These are phyloP conservation scores for Physella acuta DNA, from an alignment of 1,140 invertebrate species.

Conservation along the genomic window DNA sequence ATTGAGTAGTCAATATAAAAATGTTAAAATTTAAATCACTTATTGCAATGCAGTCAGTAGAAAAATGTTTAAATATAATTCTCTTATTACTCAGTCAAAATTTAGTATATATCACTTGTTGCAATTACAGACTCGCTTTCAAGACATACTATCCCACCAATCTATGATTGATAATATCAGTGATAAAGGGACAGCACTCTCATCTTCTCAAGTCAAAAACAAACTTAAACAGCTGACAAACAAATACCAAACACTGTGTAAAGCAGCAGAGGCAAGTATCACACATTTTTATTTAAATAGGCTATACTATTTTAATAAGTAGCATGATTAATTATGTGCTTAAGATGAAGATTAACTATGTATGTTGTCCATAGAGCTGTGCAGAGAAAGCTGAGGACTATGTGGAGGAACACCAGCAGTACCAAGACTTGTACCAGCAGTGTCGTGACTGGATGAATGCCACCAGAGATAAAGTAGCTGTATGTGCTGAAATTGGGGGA, in stretches of 20 bases:
- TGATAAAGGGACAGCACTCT: constrained; percentile 88
- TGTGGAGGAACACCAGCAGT: constrained; percentile 74
- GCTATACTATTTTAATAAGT: background rate
- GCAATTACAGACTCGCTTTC: constrained; percentile 67
- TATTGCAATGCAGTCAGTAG: too few relatives aligned
- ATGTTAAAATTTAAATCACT: too few relatives aligned
- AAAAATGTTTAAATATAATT: too few relatives aligned
- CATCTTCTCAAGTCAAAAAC: constrained; percentile 65
- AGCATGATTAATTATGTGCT: too few relatives aligned
- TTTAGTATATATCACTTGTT: too few relatives aligned
- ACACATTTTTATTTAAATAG: background rate
- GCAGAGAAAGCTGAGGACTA: constrained; percentile 83
- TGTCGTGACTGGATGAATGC: constrained; percentile 66
- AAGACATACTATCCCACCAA: constrained; percentile 91
- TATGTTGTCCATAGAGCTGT: constrained; percentile 25
- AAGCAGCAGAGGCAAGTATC: constrained; percentile 77
- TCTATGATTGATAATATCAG: constrained; percentile 85
- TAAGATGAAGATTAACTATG: background rate
- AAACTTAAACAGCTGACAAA: constrained; percentile 50
- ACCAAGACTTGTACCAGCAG: constrained; percentile 48
- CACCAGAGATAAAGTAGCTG: constrained; percentile 82
- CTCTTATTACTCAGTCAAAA: too few relatives aligned
- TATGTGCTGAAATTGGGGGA: constrained; percentile 84
- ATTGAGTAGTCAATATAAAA: too few relatives aligned
- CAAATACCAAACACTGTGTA: constrained; percentile 76